Evolutionary conservation across 1,140 invertebrate genomes (phyloP).

Genomic region (Mactra quadrangularis): DNA sequence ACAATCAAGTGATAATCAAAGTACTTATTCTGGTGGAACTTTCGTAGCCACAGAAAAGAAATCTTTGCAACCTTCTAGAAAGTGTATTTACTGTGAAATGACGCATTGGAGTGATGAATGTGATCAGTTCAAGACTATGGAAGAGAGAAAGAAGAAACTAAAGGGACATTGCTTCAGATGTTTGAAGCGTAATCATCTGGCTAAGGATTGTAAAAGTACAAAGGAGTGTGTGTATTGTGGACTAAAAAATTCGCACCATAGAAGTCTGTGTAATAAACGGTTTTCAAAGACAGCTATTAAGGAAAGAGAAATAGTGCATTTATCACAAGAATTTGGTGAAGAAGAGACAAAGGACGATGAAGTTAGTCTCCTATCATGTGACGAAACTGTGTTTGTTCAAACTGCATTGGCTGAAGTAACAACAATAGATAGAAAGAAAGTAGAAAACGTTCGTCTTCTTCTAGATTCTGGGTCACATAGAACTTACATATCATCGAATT

Average conservation of each 20-base stretch:
- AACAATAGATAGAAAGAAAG: not conserved
- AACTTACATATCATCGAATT: not conserved
- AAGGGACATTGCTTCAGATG: conserved; percentile 47
- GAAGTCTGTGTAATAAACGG: conserved; percentile 12
- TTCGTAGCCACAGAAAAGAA: conserved; percentile 26
- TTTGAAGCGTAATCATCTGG: conserved; percentile 33
- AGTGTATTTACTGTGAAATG: conserved; percentile 43
- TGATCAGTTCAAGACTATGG: conserved; percentile 14
- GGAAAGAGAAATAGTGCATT: not conserved
- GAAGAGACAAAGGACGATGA: not conserved
- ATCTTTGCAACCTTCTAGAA: not conserved
- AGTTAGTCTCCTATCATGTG: not conserved
- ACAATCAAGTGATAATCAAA: not conserved
- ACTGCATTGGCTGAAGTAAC: not conserved
- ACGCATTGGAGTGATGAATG: conserved; percentile 58
- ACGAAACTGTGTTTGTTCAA: conserved; percentile 27
- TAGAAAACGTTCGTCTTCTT: not conserved
- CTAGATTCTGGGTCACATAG: conserved; percentile 10
- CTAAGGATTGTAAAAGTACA: conserved; percentile 40
- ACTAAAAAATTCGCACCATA: conserved; percentile 28
- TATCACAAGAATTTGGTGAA: too few species aligned
- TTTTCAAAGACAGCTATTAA: not conserved
- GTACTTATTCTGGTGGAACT: not conserved
- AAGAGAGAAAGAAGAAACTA: conserved; percentile 42
- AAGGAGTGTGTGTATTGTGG: too few species aligned